Conservation (phyloP, 1,140 invertebrate genomes). For the Drosophila pectinifera region DNA sequence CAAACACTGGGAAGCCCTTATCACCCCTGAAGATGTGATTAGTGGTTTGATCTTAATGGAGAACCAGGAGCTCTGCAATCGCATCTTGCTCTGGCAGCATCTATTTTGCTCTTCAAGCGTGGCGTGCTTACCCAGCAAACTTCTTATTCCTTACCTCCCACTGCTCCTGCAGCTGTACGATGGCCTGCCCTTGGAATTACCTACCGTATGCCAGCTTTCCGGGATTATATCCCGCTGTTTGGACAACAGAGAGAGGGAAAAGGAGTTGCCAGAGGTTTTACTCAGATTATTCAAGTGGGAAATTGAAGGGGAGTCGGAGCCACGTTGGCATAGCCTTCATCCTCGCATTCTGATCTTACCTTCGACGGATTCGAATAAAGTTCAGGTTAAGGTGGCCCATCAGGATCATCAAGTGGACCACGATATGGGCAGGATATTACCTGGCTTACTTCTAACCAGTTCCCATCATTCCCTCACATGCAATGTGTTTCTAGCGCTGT, state of each 20-base stretch:
- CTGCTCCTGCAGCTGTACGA: conserved; percentile 62
- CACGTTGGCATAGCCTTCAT: conserved; percentile 50
- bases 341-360: conserved; percentile 39
- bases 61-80: conserved; percentile 49
- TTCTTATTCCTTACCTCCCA: conserved; percentile 60
- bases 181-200: conserved; percentile 29
- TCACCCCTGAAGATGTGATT: conserved; percentile 57
- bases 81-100: conserved; percentile 48
- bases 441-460: conserved; percentile 40
- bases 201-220: conserved; percentile 11
- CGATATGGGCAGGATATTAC: conserved; percentile 32
- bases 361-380: neutral
- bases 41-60: conserved; percentile 73
- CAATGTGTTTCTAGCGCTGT: conserved; percentile 65
- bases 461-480: conserved; percentile 63
- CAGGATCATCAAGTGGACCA: conserved; percentile 30
- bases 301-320: neutral
- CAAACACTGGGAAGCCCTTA: conserved; percentile 28
- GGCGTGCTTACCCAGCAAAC: conserved; percentile 65
- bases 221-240: conserved; percentile 60
- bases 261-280: conserved; percentile 52
- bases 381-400: conserved; percentile 47
- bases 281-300: conserved; percentile 47
- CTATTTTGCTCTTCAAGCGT: conserved; percentile 68
- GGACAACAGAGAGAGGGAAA: conserved; percentile 50